Base-by-base conservation (phyloP, 2,113 vertebrate genomes). In the Oenanthe oenanthe region DNA sequence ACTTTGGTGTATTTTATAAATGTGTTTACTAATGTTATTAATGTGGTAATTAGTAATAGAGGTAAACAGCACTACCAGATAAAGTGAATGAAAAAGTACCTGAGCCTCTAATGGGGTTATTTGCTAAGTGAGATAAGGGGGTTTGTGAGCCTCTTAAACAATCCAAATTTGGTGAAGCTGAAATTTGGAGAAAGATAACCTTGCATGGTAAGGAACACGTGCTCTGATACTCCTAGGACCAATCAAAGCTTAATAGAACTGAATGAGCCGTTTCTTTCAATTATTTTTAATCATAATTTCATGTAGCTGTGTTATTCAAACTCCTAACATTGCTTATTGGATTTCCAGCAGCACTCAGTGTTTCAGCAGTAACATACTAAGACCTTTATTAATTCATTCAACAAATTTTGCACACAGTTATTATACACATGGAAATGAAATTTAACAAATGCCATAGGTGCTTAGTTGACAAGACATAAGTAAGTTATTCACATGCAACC, bases 371-470 rank as follows among this genome's bases (percentile, higher is more conserved):
- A 51, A 67, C 53, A 81, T 48, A 60, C 38, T 73, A 85, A 95
- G 89, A 78, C 43, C 74, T 87, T 84, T 61, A 60, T 77, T 67
- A 70, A 32, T 58, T 86, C 61, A 95, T 88, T 62, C 73, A 62
- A 40, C 22, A 56, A 89, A 77, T 77, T 79, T 92, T 85, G 56
- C 21, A 40, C 72, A 53, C 25, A 31, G 57, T 58, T 85, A 57
- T 84, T 79, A 84, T 43, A 62, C 63, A 86, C n/a, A 62, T 76
- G 73, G 85, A 85, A 91, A 94, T 85, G 8, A 74, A 76, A 76
- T 92, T 76, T 93, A 92, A 85, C 89, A 97, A 95, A 92, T 91
- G 70, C 88, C 91, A 87, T 54, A 77, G 71, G 45, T 79, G 54
- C 75, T 78, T 80, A 65, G 74, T 7, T 93, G 89, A 84, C 74